Evolutionary conservation across 1,140 invertebrate species (phyloP).

Genomic region (Andrena cerasifolii): DNA sequence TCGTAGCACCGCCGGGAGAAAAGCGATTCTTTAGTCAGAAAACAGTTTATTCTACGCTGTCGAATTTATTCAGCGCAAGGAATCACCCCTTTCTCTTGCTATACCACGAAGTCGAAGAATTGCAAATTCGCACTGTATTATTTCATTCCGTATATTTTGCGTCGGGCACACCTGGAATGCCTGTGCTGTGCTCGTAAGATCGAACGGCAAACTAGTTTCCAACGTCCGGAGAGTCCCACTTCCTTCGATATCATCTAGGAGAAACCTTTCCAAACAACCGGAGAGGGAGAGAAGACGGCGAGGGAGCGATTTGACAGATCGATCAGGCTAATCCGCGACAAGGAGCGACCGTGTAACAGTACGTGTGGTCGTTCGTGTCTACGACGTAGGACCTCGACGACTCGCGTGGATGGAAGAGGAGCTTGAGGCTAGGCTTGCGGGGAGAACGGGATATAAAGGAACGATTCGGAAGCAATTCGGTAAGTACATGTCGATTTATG

Average conservation of each 20-base stretch:
- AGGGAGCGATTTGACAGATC: slow-evolving; percentile 39
- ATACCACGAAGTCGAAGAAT: too few species aligned
- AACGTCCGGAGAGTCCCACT: background rate
- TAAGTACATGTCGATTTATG: slow-evolving; percentile 80
- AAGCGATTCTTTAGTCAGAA: too few species aligned
- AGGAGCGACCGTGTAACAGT: slow-evolving; percentile 32
- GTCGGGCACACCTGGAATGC: too few species aligned
- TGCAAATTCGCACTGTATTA: too few species aligned
- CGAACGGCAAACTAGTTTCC: background rate
- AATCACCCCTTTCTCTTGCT: too few species aligned
- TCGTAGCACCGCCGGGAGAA: too few species aligned
- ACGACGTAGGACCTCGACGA: slow-evolving; percentile 35
- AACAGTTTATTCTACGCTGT: too few species aligned
- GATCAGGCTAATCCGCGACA: slow-evolving; percentile 48
- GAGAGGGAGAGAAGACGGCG: background rate
- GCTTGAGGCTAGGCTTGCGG: slow-evolving; percentile 32
- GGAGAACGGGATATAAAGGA: slow-evolving; percentile 71
- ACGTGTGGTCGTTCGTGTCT: slow-evolving; percentile 50
- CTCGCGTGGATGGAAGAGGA: slow-evolving; percentile 26
- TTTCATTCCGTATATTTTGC: too few species aligned
- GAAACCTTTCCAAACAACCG: background rate
- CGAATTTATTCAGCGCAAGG: too few species aligned
- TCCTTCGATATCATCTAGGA: background rate
- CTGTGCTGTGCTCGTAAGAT: background rate
- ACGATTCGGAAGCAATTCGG: slow-evolving; percentile 79